Evolutionary conservation across 2,888 invertebrate species (phyloP).

Genomic region (Scotopteryx bipunctaria): DNA sequence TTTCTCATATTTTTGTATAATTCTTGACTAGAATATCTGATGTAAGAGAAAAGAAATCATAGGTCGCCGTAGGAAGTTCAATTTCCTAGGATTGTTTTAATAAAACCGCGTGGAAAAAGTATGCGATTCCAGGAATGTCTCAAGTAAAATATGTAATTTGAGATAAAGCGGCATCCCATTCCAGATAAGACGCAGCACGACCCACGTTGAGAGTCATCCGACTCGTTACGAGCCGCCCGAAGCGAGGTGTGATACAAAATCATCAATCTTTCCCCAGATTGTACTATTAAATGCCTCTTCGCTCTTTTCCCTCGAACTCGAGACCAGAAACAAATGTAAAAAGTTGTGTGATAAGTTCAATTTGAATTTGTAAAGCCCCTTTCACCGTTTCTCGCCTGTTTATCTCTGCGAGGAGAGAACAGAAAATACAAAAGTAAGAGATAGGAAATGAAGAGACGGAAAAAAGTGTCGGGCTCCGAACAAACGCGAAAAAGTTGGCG

Average conservation of each 20-base stretch:
- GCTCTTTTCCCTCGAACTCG: conserved; percentile 80
- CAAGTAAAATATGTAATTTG: conserved; percentile 83
- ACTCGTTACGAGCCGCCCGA: conserved; percentile 82
- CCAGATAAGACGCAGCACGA: conserved; percentile 80
- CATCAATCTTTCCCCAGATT: conserved; percentile 83
- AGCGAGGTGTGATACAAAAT: conserved; percentile 84
- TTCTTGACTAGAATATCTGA: not conserved
- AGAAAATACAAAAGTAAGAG: conserved; percentile 83
- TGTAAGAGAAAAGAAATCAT: conserved; percentile 21
- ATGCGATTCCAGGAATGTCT: conserved; percentile 69
- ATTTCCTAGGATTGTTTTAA: conserved; percentile 47
- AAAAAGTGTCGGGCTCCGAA: conserved; percentile 82
- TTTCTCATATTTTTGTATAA: conserved; percentile 1
- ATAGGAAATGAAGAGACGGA: conserved; percentile 84
- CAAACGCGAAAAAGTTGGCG: conserved; percentile 82
- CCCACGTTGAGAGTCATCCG: conserved; percentile 79
- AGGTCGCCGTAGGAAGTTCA: conserved; percentile 29
- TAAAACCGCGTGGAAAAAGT: conserved; percentile 61
- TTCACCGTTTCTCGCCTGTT: conserved; percentile 83
- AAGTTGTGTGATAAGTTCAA: conserved; percentile 84
- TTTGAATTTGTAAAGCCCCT: conserved; percentile 84
- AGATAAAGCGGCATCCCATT: conserved; percentile 82
- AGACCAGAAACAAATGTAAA: conserved; percentile 84
- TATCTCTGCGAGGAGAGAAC: conserved; percentile 80
- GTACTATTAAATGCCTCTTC: conserved; percentile 83